phyloP scores from a whole-genome alignment of 2,113 vertebrate genomes.

The Oncorhynchus mykiss region DNA sequence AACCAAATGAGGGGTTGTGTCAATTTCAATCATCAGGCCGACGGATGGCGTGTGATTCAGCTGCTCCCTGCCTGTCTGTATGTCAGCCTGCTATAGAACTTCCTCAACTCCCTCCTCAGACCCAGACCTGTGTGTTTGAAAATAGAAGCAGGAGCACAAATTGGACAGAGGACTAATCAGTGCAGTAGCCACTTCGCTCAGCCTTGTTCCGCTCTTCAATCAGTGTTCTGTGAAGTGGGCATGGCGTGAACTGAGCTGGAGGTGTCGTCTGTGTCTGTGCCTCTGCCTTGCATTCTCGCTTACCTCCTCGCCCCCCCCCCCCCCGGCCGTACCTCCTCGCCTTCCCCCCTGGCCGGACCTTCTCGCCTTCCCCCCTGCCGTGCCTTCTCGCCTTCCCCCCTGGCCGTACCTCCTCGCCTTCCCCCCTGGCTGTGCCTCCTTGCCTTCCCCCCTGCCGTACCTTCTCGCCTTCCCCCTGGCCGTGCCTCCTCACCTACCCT shows the following conservation, averaged over 20 bases:
- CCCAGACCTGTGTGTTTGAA: slow-evolving; percentile 21
- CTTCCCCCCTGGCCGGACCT: not conserved
- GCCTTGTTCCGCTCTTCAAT: not conserved
- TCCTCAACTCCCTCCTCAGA: not conserved
- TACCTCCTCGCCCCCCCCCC: too few species aligned
- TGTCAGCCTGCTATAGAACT: not conserved
- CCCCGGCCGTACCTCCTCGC: not conserved
- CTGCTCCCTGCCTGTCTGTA: slow-evolving; percentile 1
- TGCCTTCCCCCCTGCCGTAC: not conserved
- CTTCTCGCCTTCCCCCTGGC: not conserved
- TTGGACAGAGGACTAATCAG: slow-evolving; percentile 30
- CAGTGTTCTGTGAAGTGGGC: slow-evolving; percentile 32
- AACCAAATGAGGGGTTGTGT: not conserved
- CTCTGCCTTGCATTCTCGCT: not conserved
- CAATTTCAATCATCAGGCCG: not conserved
- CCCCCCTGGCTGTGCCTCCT: not conserved
- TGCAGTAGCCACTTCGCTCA: not conserved
- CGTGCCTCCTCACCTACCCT: accelerated
- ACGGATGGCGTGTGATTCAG: slow-evolving; percentile 34
- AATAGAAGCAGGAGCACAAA: slow-evolving; percentile 23
- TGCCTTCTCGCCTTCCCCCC: not conserved
- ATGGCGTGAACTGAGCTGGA: slow-evolving; percentile 5
- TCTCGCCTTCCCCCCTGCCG: not conserved
- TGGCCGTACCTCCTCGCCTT: not conserved
- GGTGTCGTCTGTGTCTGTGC: slow-evolving; percentile 4